A percentile compares a stretch with the other conserved stretches of the same genome.
Evolutionary conservation across 2,113 vertebrate genomes (phyloP).

Genomic region (Grallaria varia): DNA sequence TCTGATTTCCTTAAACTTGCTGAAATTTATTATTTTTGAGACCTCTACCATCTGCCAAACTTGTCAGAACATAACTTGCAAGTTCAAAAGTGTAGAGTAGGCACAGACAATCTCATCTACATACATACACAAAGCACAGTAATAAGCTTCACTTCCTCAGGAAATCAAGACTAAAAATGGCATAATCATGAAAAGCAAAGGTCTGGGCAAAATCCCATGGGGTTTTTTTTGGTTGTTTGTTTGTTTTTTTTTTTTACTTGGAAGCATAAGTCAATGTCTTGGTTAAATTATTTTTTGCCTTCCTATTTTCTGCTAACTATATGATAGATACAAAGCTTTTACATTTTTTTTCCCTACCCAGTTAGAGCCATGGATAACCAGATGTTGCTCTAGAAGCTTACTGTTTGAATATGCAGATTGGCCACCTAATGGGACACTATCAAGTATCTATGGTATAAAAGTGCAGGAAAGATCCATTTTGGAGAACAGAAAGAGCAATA

Average conservation of each 20-base stretch:
- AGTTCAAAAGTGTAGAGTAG: constrained; percentile 18
- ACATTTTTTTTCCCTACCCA: too few species aligned
- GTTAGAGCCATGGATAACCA: background rate
- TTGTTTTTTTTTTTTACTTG: constrained; percentile 1
- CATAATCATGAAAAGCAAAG: constrained; percentile 20
- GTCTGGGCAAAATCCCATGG: constrained; percentile 30
- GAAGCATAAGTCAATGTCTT: constrained; percentile 19
- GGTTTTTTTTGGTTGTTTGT: too few species aligned
- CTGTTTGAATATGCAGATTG: background rate
- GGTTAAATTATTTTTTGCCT: constrained; percentile 27
- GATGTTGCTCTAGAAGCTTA: background rate
- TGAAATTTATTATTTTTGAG: background rate
- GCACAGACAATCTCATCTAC: constrained; percentile 26
- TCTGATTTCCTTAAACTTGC: background rate
- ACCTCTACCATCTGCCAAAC: background rate
- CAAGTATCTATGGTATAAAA: background rate
- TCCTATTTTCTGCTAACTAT: constrained; percentile 6
- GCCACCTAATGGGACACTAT: background rate
- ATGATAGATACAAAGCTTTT: too few species aligned
- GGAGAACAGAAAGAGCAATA: background rate
- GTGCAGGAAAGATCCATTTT: background rate
- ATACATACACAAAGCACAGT: constrained; percentile 14
- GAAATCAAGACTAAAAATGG: constrained; percentile 39
- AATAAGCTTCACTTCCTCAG: constrained; percentile 38
- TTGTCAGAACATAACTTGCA: background rate